These are phyloP conservation scores for Chloromyia formosa DNA, from an alignment of 2,888 invertebrate species.

Conservation along the genomic window DNA sequence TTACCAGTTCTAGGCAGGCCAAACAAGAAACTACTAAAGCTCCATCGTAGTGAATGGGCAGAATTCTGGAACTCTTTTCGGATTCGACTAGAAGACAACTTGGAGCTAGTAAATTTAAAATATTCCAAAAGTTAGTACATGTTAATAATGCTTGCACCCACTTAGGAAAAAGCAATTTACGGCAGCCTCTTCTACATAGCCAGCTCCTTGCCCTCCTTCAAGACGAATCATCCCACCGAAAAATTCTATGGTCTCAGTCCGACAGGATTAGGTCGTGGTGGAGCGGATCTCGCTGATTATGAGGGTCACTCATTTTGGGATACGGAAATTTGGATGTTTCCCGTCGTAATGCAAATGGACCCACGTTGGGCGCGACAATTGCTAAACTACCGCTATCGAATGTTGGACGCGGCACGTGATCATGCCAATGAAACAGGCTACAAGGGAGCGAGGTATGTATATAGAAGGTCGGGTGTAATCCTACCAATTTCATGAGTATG, in stretches of 20 bases:
- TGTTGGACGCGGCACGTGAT: slow-evolving; percentile 65
- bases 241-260: slow-evolving; percentile 69
- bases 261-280: slow-evolving; percentile 67
- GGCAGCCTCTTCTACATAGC: slow-evolving; percentile 70
- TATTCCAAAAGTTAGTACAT: slow-evolving; percentile 1
- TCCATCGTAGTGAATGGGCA: slow-evolving; percentile 66
- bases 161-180: slow-evolving; percentile 60
- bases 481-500: slow-evolving; percentile 16
- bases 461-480: not conserved
- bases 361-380: slow-evolving; percentile 65
- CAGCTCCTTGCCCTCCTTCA: slow-evolving; percentile 67
- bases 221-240: slow-evolving; percentile 64
- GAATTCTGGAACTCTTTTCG: slow-evolving; percentile 65
- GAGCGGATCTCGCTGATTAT: slow-evolving; percentile 59
- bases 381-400: slow-evolving; percentile 67
- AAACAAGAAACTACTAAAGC: slow-evolving; percentile 64
- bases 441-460: slow-evolving; percentile 67
- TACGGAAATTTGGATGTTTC: slow-evolving; percentile 73
- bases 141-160: not conserved
- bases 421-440: slow-evolving; percentile 66
- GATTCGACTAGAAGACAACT: slow-evolving; percentile 66
- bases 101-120: slow-evolving; percentile 63
- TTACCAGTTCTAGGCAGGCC: slow-evolving; percentile 66
- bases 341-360: slow-evolving; percentile 66
- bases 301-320: slow-evolving; percentile 73